Evolutionary conservation across 2,797 vertebrate species (phyloP).

Genomic region (Micropoecilia bifurca): DNA sequence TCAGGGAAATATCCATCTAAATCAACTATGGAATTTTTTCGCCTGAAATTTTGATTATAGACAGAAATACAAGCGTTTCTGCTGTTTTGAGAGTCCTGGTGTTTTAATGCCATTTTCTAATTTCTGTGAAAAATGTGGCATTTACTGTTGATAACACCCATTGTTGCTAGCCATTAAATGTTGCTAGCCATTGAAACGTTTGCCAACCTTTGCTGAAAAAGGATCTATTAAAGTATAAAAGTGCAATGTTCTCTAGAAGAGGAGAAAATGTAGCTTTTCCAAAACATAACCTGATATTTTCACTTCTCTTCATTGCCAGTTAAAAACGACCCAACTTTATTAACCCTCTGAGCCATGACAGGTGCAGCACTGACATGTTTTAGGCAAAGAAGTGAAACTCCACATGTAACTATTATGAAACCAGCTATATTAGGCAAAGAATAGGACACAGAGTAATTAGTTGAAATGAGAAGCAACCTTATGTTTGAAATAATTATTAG

Average conservation of each 20-base stretch:
- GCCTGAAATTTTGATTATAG: neutral
- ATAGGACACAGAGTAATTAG: neutral
- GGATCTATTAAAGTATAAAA: neutral
- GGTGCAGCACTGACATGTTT: neutral
- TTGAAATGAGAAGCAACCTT: neutral
- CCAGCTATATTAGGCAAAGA: neutral
- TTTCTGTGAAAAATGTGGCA: neutral
- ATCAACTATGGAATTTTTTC: too few relatives aligned
- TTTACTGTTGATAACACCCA: neutral
- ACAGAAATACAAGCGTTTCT: neutral
- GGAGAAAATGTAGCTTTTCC: neutral
- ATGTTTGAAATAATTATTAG: neutral
- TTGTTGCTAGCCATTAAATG: neutral
- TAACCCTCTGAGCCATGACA: neutral
- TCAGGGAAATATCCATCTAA: too few relatives aligned
- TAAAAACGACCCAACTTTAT: neutral
- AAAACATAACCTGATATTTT: neutral
- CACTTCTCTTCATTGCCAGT: neutral
- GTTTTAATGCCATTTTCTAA: neutral
- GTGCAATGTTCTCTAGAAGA: neutral
- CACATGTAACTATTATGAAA: neutral
- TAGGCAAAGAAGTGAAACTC: neutral
- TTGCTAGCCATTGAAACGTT: neutral
- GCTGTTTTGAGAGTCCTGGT: neutral
- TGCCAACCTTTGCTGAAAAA: neutral